Conservation (phyloP, 2,797 vertebrate species). For the Propithecus deckenii region DNA sequence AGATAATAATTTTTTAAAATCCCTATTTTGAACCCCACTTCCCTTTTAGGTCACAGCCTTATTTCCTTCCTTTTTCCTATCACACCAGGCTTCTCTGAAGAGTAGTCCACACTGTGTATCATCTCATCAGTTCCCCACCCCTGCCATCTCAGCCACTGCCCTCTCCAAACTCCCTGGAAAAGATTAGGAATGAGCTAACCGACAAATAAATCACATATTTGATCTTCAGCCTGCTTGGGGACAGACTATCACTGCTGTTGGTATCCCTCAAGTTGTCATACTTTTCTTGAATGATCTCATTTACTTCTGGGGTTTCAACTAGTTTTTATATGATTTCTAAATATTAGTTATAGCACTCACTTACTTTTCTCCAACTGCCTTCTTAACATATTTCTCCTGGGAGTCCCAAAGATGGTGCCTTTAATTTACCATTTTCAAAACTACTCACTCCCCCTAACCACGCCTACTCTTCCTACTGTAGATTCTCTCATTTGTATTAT, state of each 20-base stretch:
- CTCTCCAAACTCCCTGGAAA: not conserved
- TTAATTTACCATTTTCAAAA: slow-evolving; percentile 43
- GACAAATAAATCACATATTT: not conserved
- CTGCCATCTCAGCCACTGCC: not conserved
- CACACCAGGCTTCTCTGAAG: not conserved
- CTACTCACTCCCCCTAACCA: not conserved
- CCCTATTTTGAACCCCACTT: not conserved
- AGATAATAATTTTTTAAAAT: not conserved
- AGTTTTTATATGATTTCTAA: not conserved
- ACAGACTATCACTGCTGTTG: not conserved
- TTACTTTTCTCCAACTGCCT: not conserved
- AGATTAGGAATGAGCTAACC: not conserved
- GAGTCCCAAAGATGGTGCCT: not conserved
- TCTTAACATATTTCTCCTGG: not conserved
- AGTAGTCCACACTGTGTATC: not conserved
- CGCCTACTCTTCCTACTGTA: not conserved
- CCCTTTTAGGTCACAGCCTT: not conserved
- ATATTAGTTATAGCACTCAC: not conserved
- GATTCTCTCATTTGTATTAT: slow-evolving; percentile 3
- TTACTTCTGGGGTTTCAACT: not conserved
- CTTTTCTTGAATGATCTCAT: not conserved
- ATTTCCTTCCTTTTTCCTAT: not conserved
- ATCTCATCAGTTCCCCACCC: not conserved
- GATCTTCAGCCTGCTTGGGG: not conserved
- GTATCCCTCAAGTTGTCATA: not conserved